These are phyloP conservation scores for Prunella fulvescens DNA, from an alignment of 2,113 vertebrate genomes.

Conservation along the genomic window DNA sequence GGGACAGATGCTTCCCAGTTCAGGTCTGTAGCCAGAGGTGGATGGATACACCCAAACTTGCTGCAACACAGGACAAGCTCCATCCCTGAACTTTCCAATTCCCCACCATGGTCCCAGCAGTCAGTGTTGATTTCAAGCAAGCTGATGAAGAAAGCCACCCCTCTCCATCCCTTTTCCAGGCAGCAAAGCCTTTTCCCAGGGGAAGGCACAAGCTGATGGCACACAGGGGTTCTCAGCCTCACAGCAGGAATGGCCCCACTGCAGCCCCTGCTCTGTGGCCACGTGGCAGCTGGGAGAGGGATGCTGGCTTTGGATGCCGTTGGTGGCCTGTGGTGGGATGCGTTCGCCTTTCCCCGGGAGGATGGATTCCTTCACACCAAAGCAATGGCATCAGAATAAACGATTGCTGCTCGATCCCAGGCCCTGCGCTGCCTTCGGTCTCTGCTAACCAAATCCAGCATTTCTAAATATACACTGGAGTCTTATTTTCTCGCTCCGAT, in stretches of 20 bases:
- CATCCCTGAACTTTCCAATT: not conserved
- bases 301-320: not conserved
- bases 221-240: rapidly evolving
- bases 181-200: not conserved
- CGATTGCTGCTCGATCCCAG: conserved; percentile 29
- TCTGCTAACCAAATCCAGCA: conserved; percentile 39
- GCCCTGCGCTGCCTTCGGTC: conserved; percentile 33
- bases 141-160: not conserved
- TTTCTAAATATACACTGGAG: conserved; percentile 64
- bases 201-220: rapidly evolving
- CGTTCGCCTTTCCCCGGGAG: not conserved
- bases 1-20: not conserved
- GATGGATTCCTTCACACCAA: conserved; percentile 47
- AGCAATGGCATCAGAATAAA: conserved; percentile 59
- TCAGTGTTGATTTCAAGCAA: not conserved
- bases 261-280: not conserved
- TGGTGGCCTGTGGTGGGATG: conserved; percentile 21
- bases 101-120: not conserved
- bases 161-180: not conserved
- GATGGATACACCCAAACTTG: not conserved
- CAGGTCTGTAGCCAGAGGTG: not conserved
- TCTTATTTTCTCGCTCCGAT: conserved; percentile 38
- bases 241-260: rapidly evolving
- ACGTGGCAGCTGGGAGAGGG: not conserved
- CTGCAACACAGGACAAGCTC: not conserved